Conservation (phyloP, 2,888 invertebrate species). For the Leuctra nigra region DNA sequence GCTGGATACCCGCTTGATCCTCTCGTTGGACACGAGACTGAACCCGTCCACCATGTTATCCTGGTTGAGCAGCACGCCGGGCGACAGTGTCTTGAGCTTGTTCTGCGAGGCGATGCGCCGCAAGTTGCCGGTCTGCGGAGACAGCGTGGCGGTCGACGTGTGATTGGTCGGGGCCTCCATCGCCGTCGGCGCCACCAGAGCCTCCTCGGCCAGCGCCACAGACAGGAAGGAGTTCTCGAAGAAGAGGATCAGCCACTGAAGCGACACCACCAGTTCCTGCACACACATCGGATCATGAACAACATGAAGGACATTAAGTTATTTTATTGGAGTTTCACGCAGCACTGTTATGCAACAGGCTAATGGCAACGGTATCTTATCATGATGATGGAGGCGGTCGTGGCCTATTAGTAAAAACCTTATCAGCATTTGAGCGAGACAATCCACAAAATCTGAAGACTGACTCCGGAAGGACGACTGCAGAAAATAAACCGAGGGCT, state of each 20-base stretch:
- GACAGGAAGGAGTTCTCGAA: conserved; percentile 85
- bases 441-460: no score
- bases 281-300: no score
- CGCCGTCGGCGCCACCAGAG: conserved; percentile 35
- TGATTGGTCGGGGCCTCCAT: conserved; percentile 39
- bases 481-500: no score
- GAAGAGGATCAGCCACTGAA: conserved; percentile 77
- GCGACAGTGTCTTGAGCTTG: conserved; percentile 40
- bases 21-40: conserved; percentile 29
- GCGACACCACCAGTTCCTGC: conserved; percentile 76
- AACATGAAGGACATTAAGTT: no score
- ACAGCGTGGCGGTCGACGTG: conserved; percentile 38
- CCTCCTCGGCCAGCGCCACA: conserved; percentile 51
- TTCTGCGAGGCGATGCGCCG: conserved; percentile 42
- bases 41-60: conserved; percentile 40
- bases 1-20: conserved; percentile 54
- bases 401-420: no score
- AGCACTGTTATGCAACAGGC: no score
- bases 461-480: no score
- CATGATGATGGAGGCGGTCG: no score
- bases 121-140: conserved; percentile 36
- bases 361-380: no score
- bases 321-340: no score
- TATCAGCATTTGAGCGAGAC: no score
- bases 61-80: conserved; percentile 36